Conservation (phyloP, 2,113 vertebrate genomes). For the Cettia cetti region DNA sequence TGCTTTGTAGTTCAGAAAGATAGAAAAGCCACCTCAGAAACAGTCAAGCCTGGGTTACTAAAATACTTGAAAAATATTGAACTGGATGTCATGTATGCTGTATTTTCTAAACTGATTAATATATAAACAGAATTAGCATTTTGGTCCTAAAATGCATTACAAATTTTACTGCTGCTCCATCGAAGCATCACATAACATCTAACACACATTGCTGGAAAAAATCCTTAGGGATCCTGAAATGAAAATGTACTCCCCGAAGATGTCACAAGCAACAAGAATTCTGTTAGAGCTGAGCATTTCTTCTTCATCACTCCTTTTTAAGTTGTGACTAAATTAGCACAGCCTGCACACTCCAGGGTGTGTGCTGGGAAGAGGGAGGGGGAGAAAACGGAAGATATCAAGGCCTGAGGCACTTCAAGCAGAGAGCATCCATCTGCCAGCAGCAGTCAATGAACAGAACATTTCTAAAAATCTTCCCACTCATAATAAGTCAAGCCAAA, state of each 20-base stretch:
- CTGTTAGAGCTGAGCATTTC: slow-evolving; percentile 19
- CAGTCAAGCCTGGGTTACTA: not conserved
- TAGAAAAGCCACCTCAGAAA: not conserved
- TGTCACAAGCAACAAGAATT: not conserved
- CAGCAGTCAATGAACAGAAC: slow-evolving; percentile 61
- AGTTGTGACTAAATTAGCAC: slow-evolving; percentile 55
- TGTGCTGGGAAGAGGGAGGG: slow-evolving; percentile 5
- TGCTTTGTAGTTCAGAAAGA: not conserved
- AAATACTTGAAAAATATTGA: not conserved
- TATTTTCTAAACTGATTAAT: not conserved
- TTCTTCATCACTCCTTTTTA: slow-evolving; percentile 48
- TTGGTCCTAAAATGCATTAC: not conserved
- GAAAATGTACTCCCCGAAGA: slow-evolving; percentile 16
- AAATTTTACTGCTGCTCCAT: not conserved
- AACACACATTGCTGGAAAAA: not conserved
- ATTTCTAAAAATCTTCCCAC: slow-evolving; percentile 52
- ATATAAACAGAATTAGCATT: not conserved
- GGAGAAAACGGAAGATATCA: slow-evolving; percentile 13
- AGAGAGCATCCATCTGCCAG: slow-evolving; percentile 55
- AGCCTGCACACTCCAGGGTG: slow-evolving; percentile 31
- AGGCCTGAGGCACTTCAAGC: slow-evolving; percentile 48
- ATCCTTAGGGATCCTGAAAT: not conserved
- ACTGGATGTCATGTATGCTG: not conserved
- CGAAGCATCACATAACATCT: not conserved
- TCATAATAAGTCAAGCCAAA: slow-evolving; percentile 40